A percentile compares a stretch with the other conserved stretches of the same genome.
Conservation (phyloP, 2,888 invertebrate species). For the Dastarcus helophoroides region DNA sequence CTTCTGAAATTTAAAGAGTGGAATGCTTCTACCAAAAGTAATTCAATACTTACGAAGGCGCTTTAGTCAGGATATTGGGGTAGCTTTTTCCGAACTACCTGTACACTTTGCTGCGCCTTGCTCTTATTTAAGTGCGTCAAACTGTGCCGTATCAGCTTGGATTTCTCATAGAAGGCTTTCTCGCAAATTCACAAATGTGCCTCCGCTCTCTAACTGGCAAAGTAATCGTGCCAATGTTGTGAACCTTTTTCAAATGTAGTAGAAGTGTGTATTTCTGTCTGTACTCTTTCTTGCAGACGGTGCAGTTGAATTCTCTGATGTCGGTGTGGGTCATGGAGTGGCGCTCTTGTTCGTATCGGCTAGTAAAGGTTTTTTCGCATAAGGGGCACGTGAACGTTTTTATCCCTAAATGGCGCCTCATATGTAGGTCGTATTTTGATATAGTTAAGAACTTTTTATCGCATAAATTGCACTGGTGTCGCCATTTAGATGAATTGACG, state of each 20-base stretch:
- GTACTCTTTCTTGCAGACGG: background rate
- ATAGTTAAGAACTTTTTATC: background rate
- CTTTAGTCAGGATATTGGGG: too few relatives aligned
- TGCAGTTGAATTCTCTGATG: background rate
- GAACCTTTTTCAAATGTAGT: background rate
- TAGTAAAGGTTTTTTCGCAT: conserved; percentile 1
- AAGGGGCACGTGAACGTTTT: background rate
- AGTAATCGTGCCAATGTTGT: background rate
- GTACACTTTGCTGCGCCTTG: too few relatives aligned
- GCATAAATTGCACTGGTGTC: background rate
- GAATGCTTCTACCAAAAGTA: too few relatives aligned
- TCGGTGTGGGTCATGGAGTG: background rate
- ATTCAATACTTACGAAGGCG: too few relatives aligned
- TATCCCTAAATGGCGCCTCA: background rate
- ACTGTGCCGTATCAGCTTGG: background rate
- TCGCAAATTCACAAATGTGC: background rate
- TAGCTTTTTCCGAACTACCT: too few relatives aligned
- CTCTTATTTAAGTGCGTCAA: conserved; percentile 1
- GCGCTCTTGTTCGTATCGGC: background rate
- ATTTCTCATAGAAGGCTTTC: background rate
- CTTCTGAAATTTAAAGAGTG: too few relatives aligned
- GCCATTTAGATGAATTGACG: background rate
- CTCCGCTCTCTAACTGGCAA: background rate
- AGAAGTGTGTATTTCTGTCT: background rate
- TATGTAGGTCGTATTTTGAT: background rate